Conservation (phyloP, 2,888 invertebrate species). For the Gibbula magus region DNA sequence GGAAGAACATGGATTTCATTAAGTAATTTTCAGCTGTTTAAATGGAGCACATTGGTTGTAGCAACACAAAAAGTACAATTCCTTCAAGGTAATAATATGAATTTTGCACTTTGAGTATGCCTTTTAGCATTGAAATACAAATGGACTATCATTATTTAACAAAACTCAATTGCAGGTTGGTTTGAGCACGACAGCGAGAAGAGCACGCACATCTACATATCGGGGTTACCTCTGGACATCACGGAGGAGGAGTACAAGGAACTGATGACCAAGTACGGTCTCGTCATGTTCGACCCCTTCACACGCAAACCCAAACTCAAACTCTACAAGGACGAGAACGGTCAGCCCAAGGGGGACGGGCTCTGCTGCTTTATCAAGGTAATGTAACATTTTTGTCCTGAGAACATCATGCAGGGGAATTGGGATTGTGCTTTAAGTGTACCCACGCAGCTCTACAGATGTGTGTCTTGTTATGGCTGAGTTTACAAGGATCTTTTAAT, state of each 20-base stretch:
- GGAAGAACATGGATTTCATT: too few species aligned
- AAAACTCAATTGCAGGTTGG: conserved; percentile 81
- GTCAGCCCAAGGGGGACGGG: conserved; percentile 94
- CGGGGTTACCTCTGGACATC: conserved; percentile 90
- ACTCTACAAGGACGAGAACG: conserved; percentile 90
- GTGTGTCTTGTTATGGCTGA: too few species aligned
- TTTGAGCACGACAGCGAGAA: conserved; percentile 91
- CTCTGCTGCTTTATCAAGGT: conserved; percentile 96
- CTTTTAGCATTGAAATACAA: too few species aligned
- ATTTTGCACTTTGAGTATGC: too few species aligned
- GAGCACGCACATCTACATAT: conserved; percentile 97
- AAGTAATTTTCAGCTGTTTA: neutral
- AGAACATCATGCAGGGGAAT: neutral
- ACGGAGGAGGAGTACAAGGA: conserved; percentile 90
- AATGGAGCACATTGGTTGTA: too few species aligned
- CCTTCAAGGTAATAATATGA: too few species aligned
- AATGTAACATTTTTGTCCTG: conserved; percentile 38
- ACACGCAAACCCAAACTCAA: conserved; percentile 89
- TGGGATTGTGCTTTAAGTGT: neutral
- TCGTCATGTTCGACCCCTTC: conserved; percentile 90
- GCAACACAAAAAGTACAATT: too few species aligned
- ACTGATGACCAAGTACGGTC: conserved; percentile 96
- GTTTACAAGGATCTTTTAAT: too few species aligned
- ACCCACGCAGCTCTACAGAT: too few species aligned
- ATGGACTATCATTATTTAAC: too few species aligned